Percentiles rank a stretch among this genome's conserved stretches.
Evolutionary conservation across 2,797 vertebrate genomes (phyloP).

Genomic region (Cyclura pinguis): DNA sequence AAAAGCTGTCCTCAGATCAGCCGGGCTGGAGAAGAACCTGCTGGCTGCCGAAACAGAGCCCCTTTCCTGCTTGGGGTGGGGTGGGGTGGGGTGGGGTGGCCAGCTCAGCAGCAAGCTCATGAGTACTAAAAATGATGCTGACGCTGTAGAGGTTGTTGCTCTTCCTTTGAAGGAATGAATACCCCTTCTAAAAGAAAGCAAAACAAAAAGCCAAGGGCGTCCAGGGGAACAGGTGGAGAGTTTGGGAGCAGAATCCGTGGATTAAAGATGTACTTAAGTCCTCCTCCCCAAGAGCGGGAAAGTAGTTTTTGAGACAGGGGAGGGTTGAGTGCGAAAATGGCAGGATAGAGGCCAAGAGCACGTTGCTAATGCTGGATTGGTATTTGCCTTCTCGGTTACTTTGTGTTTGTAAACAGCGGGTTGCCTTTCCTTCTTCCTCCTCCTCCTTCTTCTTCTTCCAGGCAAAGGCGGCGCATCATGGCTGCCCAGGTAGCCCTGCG

Average conservation of each 20-base stretch:
- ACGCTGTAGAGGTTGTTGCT: background rate
- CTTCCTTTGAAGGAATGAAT: background rate
- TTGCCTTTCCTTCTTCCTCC: no score
- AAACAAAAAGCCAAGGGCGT: no score
- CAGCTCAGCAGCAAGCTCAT: background rate
- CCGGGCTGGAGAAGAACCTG: no score
- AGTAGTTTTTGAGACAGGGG: background rate
- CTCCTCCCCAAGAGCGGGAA: background rate
- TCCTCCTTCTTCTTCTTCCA: conserved; percentile 11
- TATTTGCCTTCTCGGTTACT: background rate
- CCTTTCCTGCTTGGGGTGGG: background rate
- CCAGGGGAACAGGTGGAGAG: background rate
- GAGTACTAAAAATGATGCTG: no score
- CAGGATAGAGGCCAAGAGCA: background rate
- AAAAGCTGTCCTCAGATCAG: no score
- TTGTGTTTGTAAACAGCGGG: no score
- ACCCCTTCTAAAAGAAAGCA: no score
- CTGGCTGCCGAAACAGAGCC: no score
- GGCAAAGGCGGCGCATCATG: conserved; percentile 73
- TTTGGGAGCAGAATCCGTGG: background rate
- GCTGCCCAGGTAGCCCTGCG: conserved; percentile 75
- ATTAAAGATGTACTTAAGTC: background rate
- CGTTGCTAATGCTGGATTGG: background rate
- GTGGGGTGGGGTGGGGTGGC: background rate
- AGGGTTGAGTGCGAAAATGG: background rate